phyloP scores from a whole-genome alignment of 1,140 invertebrate genomes.

The Caenorhabditis tropicalis region DNA sequence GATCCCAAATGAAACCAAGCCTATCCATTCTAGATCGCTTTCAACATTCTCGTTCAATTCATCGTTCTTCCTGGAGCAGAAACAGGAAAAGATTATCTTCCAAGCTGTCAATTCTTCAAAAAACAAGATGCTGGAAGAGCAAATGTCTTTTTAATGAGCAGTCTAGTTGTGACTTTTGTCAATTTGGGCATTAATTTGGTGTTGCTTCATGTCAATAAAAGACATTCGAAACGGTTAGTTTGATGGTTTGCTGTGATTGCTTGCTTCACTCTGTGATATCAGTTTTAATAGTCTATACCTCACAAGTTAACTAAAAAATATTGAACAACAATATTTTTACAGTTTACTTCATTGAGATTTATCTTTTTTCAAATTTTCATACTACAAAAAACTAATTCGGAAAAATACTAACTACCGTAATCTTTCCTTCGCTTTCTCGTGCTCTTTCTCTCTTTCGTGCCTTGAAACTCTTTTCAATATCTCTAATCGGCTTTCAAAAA shows the following conservation, averaged over 20 bases:
- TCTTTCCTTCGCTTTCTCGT: too few species aligned
- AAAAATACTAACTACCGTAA: not conserved
- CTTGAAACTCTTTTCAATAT: too few species aligned
- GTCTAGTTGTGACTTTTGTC: not conserved
- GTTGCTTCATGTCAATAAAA: not conserved
- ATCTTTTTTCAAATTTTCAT: too few species aligned
- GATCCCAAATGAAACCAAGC: not conserved
- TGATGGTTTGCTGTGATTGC: not conserved
- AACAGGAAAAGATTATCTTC: not conserved
- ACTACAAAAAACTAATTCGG: too few species aligned
- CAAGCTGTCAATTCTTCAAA: constrained; percentile 2
- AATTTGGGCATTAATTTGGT: not conserved
- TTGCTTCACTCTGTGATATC: too few species aligned
- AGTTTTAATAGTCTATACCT: too few species aligned
- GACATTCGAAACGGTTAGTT: not conserved
- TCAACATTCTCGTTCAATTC: not conserved
- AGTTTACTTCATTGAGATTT: too few species aligned
- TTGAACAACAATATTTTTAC: too few species aligned
- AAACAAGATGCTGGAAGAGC: not conserved
- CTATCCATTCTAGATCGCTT: not conserved
- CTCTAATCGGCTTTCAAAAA: too few species aligned
- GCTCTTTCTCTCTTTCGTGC: too few species aligned
- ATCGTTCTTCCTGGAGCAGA: not conserved
- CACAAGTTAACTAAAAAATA: too few species aligned
- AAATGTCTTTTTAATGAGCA: constrained; percentile 8